Conservation (phyloP, 2,113 vertebrate species). For the Taxidea taxus region DNA sequence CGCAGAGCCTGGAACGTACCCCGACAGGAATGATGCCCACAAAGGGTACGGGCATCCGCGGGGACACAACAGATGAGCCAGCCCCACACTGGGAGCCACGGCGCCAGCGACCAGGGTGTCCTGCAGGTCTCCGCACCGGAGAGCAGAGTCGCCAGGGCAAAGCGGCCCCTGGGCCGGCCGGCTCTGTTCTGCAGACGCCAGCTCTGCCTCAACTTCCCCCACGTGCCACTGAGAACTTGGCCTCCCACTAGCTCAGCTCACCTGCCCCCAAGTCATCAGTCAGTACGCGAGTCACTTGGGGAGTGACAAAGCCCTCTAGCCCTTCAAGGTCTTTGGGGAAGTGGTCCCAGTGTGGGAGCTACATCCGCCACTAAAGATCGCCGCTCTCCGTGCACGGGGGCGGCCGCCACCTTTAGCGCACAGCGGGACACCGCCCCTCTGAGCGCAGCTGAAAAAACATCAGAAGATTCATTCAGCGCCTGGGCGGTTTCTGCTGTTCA, state of each 20-base stretch:
- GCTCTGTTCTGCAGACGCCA: rapidly evolving
- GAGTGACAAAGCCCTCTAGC: neutral
- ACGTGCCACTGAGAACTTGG: neutral
- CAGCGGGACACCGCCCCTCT: rapidly evolving
- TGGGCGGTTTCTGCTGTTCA: neutral
- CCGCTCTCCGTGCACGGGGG: rapidly evolving
- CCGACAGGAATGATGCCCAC: rapidly evolving
- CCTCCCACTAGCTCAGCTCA: neutral
- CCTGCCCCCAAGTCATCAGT: neutral
- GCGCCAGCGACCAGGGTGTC: rapidly evolving
- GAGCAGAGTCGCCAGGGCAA: rapidly evolving
- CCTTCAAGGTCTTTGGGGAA: neutral
- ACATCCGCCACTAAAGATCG: neutral
- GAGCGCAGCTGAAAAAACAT: neutral
- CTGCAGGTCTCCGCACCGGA: rapidly evolving
- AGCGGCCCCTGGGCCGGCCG: rapidly evolving
- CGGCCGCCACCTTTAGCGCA: rapidly evolving
- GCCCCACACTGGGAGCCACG: too few species aligned
- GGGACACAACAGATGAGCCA: rapidly evolving
- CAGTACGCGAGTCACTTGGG: rapidly evolving
- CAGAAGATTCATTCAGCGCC: rapidly evolving
- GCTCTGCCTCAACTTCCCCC: rapidly evolving
- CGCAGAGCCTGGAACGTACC: neutral
- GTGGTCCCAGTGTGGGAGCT: rapidly evolving
- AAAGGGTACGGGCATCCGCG: rapidly evolving